Conservation (phyloP, 2,888 invertebrate species). For the Pegoplata infirma region DNA sequence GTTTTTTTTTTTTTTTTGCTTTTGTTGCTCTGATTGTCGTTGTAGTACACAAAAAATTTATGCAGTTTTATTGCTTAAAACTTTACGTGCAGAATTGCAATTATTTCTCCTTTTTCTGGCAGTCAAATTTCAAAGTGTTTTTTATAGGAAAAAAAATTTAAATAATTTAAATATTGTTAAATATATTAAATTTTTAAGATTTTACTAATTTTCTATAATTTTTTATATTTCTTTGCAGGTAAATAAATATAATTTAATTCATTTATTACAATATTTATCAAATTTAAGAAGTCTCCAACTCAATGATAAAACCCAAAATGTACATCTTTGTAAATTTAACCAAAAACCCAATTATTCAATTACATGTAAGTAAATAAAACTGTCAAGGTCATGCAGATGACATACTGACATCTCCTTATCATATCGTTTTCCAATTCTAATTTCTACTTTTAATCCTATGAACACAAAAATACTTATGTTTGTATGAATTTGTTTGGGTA, state of each 20-base stretch:
- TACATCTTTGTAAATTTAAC: neutral
- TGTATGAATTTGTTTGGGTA: neutral
- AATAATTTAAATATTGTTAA: no score
- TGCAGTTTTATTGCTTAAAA: neutral
- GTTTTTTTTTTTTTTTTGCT: neutral
- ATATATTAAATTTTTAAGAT: no score
- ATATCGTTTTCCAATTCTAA: no score
- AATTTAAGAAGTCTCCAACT: neutral
- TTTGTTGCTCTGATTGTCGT: neutral
- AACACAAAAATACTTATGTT: no score
- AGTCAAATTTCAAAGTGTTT: neutral
- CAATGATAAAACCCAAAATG: neutral
- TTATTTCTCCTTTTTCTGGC: neutral
- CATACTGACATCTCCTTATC: conserved; percentile 7
- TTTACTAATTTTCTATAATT: no score
- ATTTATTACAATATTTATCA: neutral
- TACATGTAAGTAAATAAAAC: conserved; percentile 1
- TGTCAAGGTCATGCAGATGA: conserved; percentile 28
- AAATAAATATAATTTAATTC: neutral
- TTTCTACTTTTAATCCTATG: neutral
- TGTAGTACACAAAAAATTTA: no score
- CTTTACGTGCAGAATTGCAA: neutral
- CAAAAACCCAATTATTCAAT: conserved; percentile 5
- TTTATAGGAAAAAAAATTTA: no score
- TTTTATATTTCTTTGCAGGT: no score